These are phyloP conservation scores for Catharus minimus DNA, from an alignment of 2,113 vertebrate genomes.

Conservation along the genomic window DNA sequence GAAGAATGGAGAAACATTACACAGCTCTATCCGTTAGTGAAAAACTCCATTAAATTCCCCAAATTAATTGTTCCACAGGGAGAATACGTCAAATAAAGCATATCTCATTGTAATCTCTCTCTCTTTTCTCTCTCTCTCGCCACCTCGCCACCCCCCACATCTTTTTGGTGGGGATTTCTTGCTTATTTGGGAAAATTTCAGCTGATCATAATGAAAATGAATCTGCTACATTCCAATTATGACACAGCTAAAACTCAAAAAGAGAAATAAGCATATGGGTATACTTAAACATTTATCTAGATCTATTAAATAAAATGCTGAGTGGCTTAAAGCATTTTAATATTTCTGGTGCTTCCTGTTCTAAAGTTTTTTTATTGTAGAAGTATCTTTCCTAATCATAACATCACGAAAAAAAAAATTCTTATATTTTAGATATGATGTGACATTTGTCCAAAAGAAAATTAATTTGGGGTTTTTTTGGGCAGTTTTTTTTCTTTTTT, in stretches of 20 bases:
- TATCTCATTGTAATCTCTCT: conserved; percentile 17
- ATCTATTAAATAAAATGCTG: conserved; percentile 28
- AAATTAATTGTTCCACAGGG: conserved; percentile 74
- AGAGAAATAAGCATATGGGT: conserved; percentile 23
- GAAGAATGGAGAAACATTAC: conserved; percentile 63
- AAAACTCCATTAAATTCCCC: conserved; percentile 69
- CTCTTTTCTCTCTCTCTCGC: background rate
- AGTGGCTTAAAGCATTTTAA: background rate
- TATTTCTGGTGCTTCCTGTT: background rate
- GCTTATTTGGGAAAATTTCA: conserved; percentile 28
- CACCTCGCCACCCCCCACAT: background rate
- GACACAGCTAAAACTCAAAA: conserved; percentile 32
- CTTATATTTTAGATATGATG: background rate
- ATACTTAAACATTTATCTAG: conserved; percentile 49
- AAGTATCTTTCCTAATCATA: background rate
- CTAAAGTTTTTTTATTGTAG: background rate
- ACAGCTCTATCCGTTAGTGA: conserved; percentile 66
- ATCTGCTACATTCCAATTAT: background rate
- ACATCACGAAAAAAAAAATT: background rate
- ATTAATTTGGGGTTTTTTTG: background rate
- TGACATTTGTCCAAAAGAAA: background rate
- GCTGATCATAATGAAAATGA: conserved; percentile 7
- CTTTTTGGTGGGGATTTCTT: background rate
- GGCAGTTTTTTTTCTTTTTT: background rate
- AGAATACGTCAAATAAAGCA: conserved; percentile 68